Percentiles rank a stretch among this genome's conserved stretches.
Conservation (phyloP, 2,888 invertebrate species). For the Cryptus armator region DNA sequence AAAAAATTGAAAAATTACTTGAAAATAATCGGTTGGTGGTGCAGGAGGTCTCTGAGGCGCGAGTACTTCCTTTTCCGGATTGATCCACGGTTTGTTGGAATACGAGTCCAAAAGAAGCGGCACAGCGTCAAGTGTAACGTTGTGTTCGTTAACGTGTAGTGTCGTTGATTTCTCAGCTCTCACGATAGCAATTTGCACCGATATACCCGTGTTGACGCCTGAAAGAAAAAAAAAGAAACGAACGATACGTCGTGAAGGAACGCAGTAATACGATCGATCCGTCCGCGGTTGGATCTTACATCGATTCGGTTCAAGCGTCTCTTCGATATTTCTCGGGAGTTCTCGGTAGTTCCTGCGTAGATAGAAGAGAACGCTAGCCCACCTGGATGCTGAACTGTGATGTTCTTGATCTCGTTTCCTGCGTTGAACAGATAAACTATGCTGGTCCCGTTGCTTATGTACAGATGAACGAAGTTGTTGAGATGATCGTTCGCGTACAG, state of each 20-base stretch:
- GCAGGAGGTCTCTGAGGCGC: conserved; percentile 95
- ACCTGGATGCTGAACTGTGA: conserved; percentile 90
- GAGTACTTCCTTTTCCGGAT: conserved; percentile 93
- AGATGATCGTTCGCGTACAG: conserved; percentile 96
- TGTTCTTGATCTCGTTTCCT: conserved; percentile 92
- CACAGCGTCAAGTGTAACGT: conserved; percentile 89
- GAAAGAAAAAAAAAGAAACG: conserved; percentile 52
- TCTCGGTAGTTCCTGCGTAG: conserved; percentile 66
- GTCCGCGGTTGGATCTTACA: conserved; percentile 69
- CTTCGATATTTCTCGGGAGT: conserved; percentile 63
- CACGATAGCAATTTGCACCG: conserved; percentile 95
- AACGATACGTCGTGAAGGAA: conserved; percentile 18
- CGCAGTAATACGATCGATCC: conserved; percentile 57
- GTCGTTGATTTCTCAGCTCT: conserved; percentile 91
- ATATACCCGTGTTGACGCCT: conserved; percentile 92
- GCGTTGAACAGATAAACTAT: conserved; percentile 95
- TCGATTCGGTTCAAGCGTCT: conserved; percentile 60
- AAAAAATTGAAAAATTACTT: conserved; percentile 85
- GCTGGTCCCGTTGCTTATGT: conserved; percentile 92
- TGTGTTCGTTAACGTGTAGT: conserved; percentile 93
- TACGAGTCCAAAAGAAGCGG: conserved; percentile 91
- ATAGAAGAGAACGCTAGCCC: conserved; percentile 66
- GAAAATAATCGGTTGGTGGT: conserved; percentile 95
- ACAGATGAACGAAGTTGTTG: conserved; percentile 96
- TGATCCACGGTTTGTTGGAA: conserved; percentile 94